Evolutionary conservation across 2,888 invertebrate genomes (phyloP).

Genomic region (Mythimna loreyi): DNA sequence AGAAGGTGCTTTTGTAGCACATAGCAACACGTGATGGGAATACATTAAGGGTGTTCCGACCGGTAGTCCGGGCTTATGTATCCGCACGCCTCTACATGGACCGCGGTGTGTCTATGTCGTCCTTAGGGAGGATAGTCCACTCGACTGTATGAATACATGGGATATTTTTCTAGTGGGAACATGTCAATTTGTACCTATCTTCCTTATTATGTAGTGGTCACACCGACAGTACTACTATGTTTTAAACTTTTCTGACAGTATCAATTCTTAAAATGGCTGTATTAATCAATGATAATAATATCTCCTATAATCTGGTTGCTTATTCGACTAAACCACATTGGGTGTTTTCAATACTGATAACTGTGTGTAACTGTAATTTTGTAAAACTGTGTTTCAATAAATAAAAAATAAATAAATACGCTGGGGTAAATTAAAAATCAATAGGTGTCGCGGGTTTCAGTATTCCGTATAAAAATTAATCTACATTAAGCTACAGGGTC

Average conservation of each 20-base stretch:
- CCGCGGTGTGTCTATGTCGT: not conserved
- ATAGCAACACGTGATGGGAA: conserved; percentile 69
- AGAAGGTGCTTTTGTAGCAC: conserved; percentile 24
- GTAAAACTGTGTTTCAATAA: too few species aligned
- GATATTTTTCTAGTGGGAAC: conserved; percentile 1
- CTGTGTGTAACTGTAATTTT: too few species aligned
- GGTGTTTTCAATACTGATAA: not conserved
- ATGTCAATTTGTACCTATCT: not conserved
- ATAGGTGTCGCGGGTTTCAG: not conserved
- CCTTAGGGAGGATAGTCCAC: conserved; percentile 1
- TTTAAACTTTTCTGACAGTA: not conserved
- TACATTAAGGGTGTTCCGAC: conserved; percentile 65
- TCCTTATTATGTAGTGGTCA: not conserved
- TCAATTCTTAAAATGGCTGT: too few species aligned
- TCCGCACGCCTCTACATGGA: not conserved
- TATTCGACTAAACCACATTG: not conserved
- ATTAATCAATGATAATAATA: too few species aligned
- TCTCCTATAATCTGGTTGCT: not conserved
- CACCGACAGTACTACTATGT: not conserved
- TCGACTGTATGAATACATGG: conserved; percentile 2
- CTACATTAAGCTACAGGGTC: not conserved
- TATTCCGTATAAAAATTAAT: not conserved
- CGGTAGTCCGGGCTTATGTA: conserved; percentile 17
- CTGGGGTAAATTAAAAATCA: not conserved
- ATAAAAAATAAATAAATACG: too few species aligned